phyloP scores from a whole-genome alignment of 1,140 invertebrate species.

The Chrysoperla carnea region DNA sequence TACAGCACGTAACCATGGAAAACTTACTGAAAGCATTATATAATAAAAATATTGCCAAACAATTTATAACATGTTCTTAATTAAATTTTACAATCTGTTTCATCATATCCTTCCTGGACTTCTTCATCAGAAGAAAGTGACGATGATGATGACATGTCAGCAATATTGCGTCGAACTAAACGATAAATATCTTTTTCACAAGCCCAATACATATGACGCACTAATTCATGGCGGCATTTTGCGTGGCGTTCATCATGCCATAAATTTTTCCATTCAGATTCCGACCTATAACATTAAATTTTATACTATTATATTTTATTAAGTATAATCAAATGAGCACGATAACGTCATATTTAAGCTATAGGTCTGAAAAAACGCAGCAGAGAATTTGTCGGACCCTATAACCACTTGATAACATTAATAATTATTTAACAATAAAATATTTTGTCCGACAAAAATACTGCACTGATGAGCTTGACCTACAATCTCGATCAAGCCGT shows the following conservation, averaged over 20 bases:
- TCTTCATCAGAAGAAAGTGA: neutral
- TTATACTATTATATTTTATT: too few relatives aligned
- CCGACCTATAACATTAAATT: conserved; percentile 21
- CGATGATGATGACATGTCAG: neutral
- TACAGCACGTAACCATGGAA: conserved; percentile 20
- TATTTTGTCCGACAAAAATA: too few relatives aligned
- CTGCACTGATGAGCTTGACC: too few relatives aligned
- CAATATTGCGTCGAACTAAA: conserved; percentile 23
- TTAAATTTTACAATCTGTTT: too few relatives aligned
- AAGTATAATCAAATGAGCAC: too few relatives aligned
- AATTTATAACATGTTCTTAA: neutral
- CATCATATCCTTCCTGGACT: too few relatives aligned
- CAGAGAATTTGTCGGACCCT: too few relatives aligned
- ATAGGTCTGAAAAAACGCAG: too few relatives aligned
- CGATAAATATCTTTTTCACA: conserved; percentile 41
- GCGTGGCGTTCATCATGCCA: conserved; percentile 37
- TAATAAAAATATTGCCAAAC: neutral
- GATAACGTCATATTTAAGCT: too few relatives aligned
- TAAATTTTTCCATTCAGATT: conserved; percentile 33
- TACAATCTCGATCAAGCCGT: too few relatives aligned
- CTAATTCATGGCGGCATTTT: conserved; percentile 31
- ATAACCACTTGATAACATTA: too few relatives aligned
- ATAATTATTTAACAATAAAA: too few relatives aligned
- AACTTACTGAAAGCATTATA: conserved; percentile 7
- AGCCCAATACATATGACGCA: conserved; percentile 35